These are phyloP conservation scores for Rhizoglyphus robini DNA, from an alignment of 1,140 invertebrate species.

Conservation along the genomic window DNA sequence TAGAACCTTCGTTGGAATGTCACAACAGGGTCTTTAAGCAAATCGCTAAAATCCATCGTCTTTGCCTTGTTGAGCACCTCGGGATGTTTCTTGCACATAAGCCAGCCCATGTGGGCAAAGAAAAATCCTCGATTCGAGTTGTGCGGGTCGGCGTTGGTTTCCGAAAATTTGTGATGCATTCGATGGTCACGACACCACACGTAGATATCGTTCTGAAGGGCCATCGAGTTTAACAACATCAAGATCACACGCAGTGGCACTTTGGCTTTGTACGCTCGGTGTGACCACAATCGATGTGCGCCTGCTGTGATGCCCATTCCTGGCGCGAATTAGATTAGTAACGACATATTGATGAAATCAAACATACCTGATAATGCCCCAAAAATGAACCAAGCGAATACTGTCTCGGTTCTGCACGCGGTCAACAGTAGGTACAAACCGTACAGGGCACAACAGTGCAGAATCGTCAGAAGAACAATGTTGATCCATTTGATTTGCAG, in stretches of 20 bases:
- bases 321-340: constrained; percentile 16
- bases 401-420: constrained; percentile 41
- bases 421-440: constrained; percentile 18
- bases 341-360: too few species aligned
- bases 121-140: constrained; percentile 89
- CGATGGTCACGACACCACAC: constrained; percentile 89
- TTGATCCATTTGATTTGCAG: constrained; percentile 47
- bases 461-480: constrained; percentile 18
- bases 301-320: constrained; percentile 51
- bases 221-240: constrained; percentile 54
- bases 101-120: constrained; percentile 89
- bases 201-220: constrained; percentile 78
- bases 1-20: constrained; percentile 72
- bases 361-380: too few species aligned
- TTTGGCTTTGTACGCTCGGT: constrained; percentile 43
- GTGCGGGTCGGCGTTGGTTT: constrained; percentile 91
- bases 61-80: constrained; percentile 74
- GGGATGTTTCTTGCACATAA: constrained; percentile 53
- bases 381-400: background rate
- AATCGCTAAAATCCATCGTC: constrained; percentile 69
- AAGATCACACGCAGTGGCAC: constrained; percentile 37
- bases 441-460: constrained; percentile 21
- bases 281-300: constrained; percentile 43
- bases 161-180: constrained; percentile 90
- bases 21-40: constrained; percentile 68